Base-by-base conservation (phyloP, 1,140 invertebrate genomes). In the Apis florea region DNA sequence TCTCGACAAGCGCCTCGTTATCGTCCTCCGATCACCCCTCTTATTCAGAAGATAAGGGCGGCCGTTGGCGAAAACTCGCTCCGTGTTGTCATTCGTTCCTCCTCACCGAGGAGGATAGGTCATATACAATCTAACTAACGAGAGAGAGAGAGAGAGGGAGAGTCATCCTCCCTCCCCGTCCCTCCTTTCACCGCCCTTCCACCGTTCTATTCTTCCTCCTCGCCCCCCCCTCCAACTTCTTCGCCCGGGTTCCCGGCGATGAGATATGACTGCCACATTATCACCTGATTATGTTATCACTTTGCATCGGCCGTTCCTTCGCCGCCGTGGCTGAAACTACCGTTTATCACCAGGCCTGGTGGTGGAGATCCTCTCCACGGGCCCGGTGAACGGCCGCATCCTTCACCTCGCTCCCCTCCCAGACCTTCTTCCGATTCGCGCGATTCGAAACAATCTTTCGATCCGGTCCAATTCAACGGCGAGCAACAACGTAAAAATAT, bases 271-370 rank as follows among this genome's bases (percentile, higher is more conserved):
- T 84, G 80, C 75, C 87, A 89, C 91, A 92, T 93, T 92, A 92
- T 92, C 91, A 93, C 90, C 91, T 92, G 92, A 92, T 92, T 92
- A 92, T 90, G 87, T 93, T 93, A 93, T 93, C 92, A 92, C 90
- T 92, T 92, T 90, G 88, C 91, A 92, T 93, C 92, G 89, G 88
- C 90, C 90, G 90, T 88, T 92, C 89, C 90, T 90, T 91, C 89
- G 85, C 90, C 87, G 80, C 89, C 61, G 79, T 73, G 84, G 87
- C 89, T 84, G 61, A 79, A 89, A 88, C 90, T 90, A 88, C 89
- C 90, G 89, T 92, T 90, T 91, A 90, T 92, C 90, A 92, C 79
- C 31, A 40, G 31, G 31, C 31, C 31, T 40, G 80, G 79, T 79
- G 82, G 59, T 61, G 74, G 68, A 78, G 73, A 82, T 75, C 72